These are phyloP conservation scores for Axis porcinus DNA, from an alignment of 2,113 vertebrate species.

Conservation along the genomic window DNA sequence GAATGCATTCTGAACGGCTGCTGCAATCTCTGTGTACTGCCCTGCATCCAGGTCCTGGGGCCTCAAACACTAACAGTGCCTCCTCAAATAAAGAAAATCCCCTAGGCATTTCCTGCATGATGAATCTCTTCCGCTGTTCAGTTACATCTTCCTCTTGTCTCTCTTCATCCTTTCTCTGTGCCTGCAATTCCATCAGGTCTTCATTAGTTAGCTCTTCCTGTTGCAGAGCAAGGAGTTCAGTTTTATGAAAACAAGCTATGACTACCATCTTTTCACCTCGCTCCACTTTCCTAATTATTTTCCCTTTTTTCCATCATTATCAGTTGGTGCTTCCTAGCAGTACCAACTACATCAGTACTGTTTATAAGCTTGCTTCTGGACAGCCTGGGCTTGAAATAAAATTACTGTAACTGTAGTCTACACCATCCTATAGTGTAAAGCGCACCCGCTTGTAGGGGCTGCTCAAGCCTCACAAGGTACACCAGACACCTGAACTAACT, in stretches of 20 bases:
- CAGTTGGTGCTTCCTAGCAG: not conserved
- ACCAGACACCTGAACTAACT: not conserved
- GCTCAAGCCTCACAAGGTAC: not conserved
- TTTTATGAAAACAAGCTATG: not conserved
- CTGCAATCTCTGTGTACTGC: not conserved
- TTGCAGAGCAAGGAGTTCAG: not conserved
- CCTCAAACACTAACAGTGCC: not conserved
- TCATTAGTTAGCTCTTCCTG: not conserved
- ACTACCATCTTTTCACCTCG: not conserved
- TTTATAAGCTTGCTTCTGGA: not conserved
- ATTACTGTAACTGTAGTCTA: not conserved
- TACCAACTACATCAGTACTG: not conserved
- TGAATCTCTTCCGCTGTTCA: not conserved
- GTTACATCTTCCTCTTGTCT: not conserved
- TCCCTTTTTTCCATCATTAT: not conserved
- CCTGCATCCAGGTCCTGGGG: not conserved
- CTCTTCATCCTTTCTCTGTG: not conserved
- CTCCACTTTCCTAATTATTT: not conserved
- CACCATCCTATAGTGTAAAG: not conserved
- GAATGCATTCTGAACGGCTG: not conserved
- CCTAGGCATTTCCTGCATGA: not conserved
- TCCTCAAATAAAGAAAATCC: not conserved
- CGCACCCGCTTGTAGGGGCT: not conserved
- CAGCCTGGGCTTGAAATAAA: not conserved
- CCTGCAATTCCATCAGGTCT: not conserved